Evolutionary conservation across 2,797 vertebrate genomes (phyloP).

Genomic region (Pteronotus mesoamericanus): DNA sequence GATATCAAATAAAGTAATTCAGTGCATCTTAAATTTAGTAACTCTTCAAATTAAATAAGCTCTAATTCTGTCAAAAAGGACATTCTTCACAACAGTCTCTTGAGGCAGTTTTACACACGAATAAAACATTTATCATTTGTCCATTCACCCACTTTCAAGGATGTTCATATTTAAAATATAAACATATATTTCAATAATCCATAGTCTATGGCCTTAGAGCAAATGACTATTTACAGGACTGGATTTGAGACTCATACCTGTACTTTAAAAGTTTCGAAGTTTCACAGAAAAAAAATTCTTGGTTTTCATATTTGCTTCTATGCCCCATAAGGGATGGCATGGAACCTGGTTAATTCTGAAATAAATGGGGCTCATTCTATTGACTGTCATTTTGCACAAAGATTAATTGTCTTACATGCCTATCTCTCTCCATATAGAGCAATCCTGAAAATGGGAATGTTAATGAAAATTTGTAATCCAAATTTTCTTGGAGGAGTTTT

Average conservation of each 20-base stretch:
- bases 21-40: neutral
- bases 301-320: neutral
- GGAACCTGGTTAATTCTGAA: neutral
- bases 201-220: neutral
- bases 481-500: neutral
- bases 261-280: neutral
- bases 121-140: conserved; percentile 36
- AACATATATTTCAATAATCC: conserved; percentile 17
- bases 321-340: neutral
- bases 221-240: conserved; percentile 17
- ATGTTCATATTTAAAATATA: conserved; percentile 25
- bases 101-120: conserved; percentile 20
- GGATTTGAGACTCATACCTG: neutral
- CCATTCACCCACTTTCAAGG: conserved; percentile 39
- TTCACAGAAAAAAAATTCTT: neutral
- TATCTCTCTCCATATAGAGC: neutral
- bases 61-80: conserved; percentile 28
- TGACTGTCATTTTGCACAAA: neutral
- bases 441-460: neutral
- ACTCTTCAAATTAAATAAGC: conserved; percentile 16
- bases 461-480: conserved; percentile 24
- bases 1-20: neutral
- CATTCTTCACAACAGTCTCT: neutral
- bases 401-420: neutral
- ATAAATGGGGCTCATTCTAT: neutral